These are phyloP conservation scores for Sylvicola cinctus DNA, from an alignment of 2,888 invertebrate species.

Conservation along the genomic window DNA sequence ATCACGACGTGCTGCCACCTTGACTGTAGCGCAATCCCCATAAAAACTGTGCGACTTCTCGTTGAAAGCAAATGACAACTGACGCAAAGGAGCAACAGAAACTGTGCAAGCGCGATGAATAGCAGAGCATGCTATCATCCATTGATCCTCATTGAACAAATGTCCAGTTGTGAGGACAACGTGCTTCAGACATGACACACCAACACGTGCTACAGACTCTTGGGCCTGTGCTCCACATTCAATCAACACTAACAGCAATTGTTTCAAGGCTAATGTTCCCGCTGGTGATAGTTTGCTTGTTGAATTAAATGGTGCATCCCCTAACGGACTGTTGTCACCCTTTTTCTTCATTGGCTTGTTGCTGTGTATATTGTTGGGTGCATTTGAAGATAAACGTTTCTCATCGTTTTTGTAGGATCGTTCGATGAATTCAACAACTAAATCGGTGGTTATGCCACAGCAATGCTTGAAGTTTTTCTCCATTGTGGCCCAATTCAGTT, in stretches of 20 bases:
- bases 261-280: slow-evolving; percentile 64
- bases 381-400: too few relatives aligned
- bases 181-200: slow-evolving; percentile 79
- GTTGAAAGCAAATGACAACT: slow-evolving; percentile 75
- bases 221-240: slow-evolving; percentile 82
- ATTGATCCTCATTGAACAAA: slow-evolving; percentile 60
- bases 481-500: slow-evolving; percentile 50
- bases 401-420: slow-evolving; percentile 56
- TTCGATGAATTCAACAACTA: slow-evolving; percentile 69
- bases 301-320: slow-evolving; percentile 12
- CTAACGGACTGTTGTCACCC: slow-evolving; percentile 23
- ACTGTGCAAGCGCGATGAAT: slow-evolving; percentile 67
- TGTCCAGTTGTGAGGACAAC: slow-evolving; percentile 67
- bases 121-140: slow-evolving; percentile 67
- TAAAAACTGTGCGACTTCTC: slow-evolving; percentile 87
- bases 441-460: slow-evolving; percentile 78
- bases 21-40: slow-evolving; percentile 78
- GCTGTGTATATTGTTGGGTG: slow-evolving; percentile 16
- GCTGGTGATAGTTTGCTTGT: slow-evolving; percentile 33
- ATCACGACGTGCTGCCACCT: slow-evolving; percentile 80
- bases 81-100: slow-evolving; percentile 72
- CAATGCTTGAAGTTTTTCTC: slow-evolving; percentile 89
- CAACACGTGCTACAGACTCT: slow-evolving; percentile 75
- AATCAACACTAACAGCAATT: slow-evolving; percentile 63
- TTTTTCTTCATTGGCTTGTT: slow-evolving; percentile 13